Percentiles rank a stretch among this genome's conserved stretches.
These are phyloP conservation scores for Fistularia commersonii DNA, from an alignment of 2,797 vertebrate species.

Conservation along the genomic window DNA sequence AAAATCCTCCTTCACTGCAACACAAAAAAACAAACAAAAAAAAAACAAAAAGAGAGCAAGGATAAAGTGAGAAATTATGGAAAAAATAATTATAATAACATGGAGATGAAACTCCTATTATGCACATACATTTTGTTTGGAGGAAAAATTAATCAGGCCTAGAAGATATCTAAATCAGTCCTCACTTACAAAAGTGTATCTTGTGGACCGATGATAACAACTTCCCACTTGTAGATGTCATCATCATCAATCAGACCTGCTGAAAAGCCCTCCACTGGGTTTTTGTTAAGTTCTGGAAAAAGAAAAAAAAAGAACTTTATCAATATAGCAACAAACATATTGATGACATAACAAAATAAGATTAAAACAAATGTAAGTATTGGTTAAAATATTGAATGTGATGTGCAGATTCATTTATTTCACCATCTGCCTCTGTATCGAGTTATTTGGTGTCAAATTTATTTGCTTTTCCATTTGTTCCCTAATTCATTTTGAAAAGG, in stretches of 20 bases:
- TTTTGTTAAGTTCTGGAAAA: slow-evolving; percentile 79
- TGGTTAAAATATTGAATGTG: no score
- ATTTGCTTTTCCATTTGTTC: no score
- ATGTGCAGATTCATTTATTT: no score
- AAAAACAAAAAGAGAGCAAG: slow-evolving; percentile 4
- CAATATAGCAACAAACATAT: background rate
- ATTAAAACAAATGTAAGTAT: background rate
- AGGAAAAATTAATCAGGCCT: background rate
- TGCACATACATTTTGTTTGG: background rate
- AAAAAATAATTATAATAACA: background rate
- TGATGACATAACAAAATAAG: background rate
- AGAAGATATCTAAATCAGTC: background rate
- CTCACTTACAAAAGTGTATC: slow-evolving; percentile 80
- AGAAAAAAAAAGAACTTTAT: background rate
- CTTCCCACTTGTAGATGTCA: slow-evolving; percentile 83
- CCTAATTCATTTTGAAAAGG: no score
- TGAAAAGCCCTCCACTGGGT: slow-evolving; percentile 83
- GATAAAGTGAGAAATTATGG: slow-evolving; percentile 1
- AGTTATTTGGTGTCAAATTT: no score
- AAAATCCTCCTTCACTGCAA: slow-evolving; percentile 81
- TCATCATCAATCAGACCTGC: slow-evolving; percentile 81
- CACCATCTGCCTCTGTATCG: no score
- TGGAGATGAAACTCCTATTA: no score
- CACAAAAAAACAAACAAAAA: background rate
- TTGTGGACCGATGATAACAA: slow-evolving; percentile 81